Conservation (phyloP, 2,888 invertebrate species). For the Ophion ventricosus region DNA sequence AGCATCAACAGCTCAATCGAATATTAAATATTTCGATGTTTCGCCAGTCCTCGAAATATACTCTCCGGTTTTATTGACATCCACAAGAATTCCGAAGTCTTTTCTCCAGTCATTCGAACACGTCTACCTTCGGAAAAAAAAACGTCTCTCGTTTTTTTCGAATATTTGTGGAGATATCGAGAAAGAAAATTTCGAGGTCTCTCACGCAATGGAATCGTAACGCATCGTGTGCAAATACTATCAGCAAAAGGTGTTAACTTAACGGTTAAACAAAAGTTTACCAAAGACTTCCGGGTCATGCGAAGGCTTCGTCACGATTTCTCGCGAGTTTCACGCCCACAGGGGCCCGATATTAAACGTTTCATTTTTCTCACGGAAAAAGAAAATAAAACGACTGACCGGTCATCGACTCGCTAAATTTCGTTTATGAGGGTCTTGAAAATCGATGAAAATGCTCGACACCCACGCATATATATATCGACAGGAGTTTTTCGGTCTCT, state of each 20-base stretch:
- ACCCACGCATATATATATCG: conserved; percentile 48
- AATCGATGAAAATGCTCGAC: conserved; percentile 61
- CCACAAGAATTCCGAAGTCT: not conserved
- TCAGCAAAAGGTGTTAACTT: conserved; percentile 37
- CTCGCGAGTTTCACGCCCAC: conserved; percentile 15
- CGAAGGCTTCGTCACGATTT: not conserved
- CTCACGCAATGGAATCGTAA: not conserved
- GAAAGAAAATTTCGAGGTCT: too few relatives aligned
- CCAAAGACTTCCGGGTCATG: not conserved
- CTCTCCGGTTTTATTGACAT: not conserved
- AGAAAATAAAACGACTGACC: conserved; percentile 59
- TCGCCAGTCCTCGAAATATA: too few relatives aligned
- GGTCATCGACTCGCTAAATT: conserved; percentile 65
- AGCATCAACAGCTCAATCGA: not conserved
- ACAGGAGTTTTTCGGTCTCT: not conserved
- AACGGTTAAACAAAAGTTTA: conserved; percentile 25
- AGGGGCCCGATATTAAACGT: conserved; percentile 55
- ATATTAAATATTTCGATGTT: not conserved
- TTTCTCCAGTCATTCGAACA: not conserved
- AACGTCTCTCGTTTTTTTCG: too few relatives aligned
- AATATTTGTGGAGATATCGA: too few relatives aligned
- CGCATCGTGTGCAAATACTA: conserved; percentile 10
- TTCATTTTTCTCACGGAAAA: conserved; percentile 56
- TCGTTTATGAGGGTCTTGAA: conserved; percentile 61
- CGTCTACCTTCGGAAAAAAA: too few relatives aligned